Base-by-base conservation (phyloP, 2,113 vertebrate genomes). In the human (Homo sapiens) region DNA sequence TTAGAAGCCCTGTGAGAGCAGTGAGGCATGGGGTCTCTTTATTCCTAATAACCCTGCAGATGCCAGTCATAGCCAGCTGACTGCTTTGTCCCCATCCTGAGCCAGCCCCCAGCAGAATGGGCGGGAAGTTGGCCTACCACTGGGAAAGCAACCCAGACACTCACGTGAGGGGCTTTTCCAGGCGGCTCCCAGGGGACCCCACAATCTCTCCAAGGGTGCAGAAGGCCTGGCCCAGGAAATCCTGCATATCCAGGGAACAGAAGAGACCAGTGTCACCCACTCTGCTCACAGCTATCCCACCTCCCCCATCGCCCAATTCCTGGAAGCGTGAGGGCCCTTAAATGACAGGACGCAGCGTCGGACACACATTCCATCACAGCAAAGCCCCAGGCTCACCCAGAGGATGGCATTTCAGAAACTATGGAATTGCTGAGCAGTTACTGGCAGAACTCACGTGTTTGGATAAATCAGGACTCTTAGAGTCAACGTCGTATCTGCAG, bases 171-270 rank as follows among this genome's bases (percentile, higher is more conserved):
- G 99, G 98, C 97, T 99, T 99, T 98, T 99, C 99, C 97, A 99
- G 98, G 93, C 99, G 99, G 97, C 99, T 99, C 96, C 99, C 99
- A 0, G 99, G 98, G 2, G 99, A 99, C 93, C 99, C 99, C 94
- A 99, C 99, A 0, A 99, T 99, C 98, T 99, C 99, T 2, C 99
- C 99, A 3, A 99, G 99, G 55, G 99, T 99, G 97, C 99, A 99
- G 98, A 99, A 99, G 90, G 99, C 99, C 98, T 99, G 99, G 92
- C 99, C 99, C 97, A 99, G 99, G 97, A 99, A 99, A 98, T 99
- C 99, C 99, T 99, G 93, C 8, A 0, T 5, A 78, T 55, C 64
- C 89, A 0, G 85, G 40, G 66, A 4, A 82, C 79, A 93, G 11
- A 85, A 92, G 78, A 90, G 45, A 85, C 30, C 43, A 70, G 27